Evolutionary conservation across 1,140 invertebrate genomes (phyloP).

Genomic region (Conus ventricosus): DNA sequence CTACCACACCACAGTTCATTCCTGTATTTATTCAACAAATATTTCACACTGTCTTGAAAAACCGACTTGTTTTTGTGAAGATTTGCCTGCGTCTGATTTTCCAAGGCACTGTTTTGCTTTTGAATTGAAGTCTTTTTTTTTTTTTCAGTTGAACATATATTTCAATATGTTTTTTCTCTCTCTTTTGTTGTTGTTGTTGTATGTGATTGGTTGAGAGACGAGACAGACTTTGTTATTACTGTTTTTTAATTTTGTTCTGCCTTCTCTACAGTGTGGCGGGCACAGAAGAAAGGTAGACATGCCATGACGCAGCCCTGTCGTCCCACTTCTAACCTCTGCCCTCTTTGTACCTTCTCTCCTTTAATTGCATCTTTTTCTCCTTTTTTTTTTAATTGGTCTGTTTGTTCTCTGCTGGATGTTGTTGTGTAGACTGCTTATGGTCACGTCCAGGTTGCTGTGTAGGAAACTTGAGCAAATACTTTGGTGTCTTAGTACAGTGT

Average conservation of each 20-base stretch:
- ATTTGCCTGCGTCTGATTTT: too few species aligned
- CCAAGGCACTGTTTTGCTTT: too few species aligned
- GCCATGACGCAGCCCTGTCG: not conserved
- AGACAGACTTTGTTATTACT: not conserved
- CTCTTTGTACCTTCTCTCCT: not conserved
- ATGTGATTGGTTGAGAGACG: not conserved
- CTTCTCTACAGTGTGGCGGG: constrained; percentile 46
- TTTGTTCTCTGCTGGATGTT: not conserved
- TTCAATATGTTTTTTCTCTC: too few species aligned
- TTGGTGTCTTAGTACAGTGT: too few species aligned
- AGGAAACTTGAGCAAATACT: not conserved
- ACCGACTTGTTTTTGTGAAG: too few species aligned
- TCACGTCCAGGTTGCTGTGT: not conserved
- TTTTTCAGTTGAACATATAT: too few species aligned
- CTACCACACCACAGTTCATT: too few species aligned
- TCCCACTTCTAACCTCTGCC: not conserved
- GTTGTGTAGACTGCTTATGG: not conserved
- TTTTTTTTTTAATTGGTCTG: not conserved
- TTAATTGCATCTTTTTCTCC: not conserved
- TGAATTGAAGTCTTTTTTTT: too few species aligned
- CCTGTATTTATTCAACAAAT: too few species aligned
- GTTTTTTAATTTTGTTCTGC: constrained; percentile 2
- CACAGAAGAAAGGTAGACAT: constrained; percentile 57
- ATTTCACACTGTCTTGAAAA: too few species aligned
- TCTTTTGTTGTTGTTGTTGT: not conserved